Evolutionary conservation across 2,797 vertebrate genomes (phyloP), one percentile per base, ranked within the genome.

Genomic region (Squalus acanthias): DNA sequence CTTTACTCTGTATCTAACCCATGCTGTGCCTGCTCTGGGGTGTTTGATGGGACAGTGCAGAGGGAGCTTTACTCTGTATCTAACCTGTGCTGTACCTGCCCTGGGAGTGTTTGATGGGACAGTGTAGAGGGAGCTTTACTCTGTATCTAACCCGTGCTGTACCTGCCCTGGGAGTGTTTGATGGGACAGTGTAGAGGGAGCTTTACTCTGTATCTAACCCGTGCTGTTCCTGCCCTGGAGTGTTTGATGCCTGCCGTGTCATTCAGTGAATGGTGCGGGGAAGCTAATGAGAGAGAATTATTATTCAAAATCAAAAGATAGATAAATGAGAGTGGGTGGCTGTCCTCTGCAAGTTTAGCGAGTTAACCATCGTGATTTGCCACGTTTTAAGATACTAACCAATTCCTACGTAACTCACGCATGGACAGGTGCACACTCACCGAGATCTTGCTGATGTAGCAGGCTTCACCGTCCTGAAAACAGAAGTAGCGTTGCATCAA

Each of bases 401-500:
- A 87, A 87, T 87, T 87, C 8, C 74, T n/a, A 12, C 33, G 39
- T 46, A 50, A 46, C 39, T 50, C 39, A 20, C 1, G 4, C 82
- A 85, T 3, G 24, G 39, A 4, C 13, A 67, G 7, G 22, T 96
- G 96, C 96, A 96, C 95, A 97, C 97, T 95, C 96, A 97, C 97
- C 97, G 96, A 96, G 96, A 95, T 97, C 96, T 97, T 96, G 96
- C 96, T 96, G 96, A 88, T 96, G 96, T 70, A 97, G 97, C 96
- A 46, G 46, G 89, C 96, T 96, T 97, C 96, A 67, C 88, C 96
- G 96, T 97, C 97, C 97, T 98, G 97, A 96, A 96, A 94, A 96
- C n/a, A 97, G 96, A 26, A 92, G 60, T 15, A 96, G 97, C 96
- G 97, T 91, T 17, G 69, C 46, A 93, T 69, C 65, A 93, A 24